Conservation (phyloP, 2,113 vertebrate genomes). For the Ginglymostoma cirratum region DNA sequence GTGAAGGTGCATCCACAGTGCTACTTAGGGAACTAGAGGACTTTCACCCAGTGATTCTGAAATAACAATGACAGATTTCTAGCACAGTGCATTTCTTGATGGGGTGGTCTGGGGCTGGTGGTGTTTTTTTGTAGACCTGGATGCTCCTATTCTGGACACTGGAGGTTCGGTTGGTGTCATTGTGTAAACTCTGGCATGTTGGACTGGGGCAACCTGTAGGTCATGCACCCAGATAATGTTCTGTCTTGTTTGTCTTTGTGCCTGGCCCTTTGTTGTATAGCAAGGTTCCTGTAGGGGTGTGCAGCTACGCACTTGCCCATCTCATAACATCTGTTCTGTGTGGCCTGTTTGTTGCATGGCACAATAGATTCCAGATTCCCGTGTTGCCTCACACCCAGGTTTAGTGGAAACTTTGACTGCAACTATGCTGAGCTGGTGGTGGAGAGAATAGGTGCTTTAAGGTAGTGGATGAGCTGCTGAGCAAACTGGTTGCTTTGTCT, state of each 20-base stretch:
- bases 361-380: not conserved
- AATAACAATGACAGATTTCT: not conserved
- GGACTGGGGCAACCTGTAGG: not conserved
- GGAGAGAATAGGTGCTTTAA: not conserved
- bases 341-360: not conserved
- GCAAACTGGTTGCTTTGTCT: not conserved
- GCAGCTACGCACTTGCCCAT: not conserved
- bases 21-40: not conserved
- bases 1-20: not conserved
- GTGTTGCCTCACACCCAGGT: not conserved
- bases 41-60: not conserved
- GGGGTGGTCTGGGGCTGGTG: not conserved
- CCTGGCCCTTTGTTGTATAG: not conserved
- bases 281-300: not conserved
- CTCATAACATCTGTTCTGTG: not conserved
- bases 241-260: not conserved
- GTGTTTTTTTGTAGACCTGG: not conserved
- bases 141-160: not conserved
- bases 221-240: not conserved
- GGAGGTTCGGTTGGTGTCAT: not conserved
- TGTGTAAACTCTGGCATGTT: not conserved
- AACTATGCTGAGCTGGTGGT: not conserved
- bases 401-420: not conserved
- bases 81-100: not conserved
- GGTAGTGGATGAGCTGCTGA: not conserved